Evolutionary conservation across 1,140 invertebrate genomes (phyloP).

Genomic region (Drosophila ficusphila): DNA sequence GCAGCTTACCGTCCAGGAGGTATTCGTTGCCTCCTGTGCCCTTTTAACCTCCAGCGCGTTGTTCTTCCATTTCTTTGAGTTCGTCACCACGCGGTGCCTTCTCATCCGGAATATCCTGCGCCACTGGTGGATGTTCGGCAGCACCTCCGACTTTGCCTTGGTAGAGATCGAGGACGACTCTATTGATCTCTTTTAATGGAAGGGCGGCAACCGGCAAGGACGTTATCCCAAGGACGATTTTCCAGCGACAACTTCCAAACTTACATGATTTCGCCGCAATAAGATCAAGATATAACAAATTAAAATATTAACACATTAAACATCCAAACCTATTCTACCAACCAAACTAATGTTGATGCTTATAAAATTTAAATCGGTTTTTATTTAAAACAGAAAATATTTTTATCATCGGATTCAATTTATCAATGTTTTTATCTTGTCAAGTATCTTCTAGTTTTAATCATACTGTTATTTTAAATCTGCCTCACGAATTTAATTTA

Average conservation of each 20-base stretch:
- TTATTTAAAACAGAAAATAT: too few relatives aligned
- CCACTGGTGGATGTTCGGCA: conserved; percentile 82
- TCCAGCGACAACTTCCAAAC: not conserved
- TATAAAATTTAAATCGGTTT: too few relatives aligned
- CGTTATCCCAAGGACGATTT: too few relatives aligned
- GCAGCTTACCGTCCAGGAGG: conserved; percentile 66
- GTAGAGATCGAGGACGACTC: conserved; percentile 71
- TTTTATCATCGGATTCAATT: too few relatives aligned
- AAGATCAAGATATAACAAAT: not conserved
- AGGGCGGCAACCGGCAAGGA: too few relatives aligned
- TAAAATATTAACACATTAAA: not conserved
- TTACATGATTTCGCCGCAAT: not conserved
- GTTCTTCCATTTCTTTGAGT: conserved; percentile 81
- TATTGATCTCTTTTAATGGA: conserved; percentile 62
- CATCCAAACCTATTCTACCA: too few relatives aligned
- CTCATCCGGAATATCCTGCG: conserved; percentile 73
- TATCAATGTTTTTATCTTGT: too few relatives aligned
- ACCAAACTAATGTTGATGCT: too few relatives aligned
- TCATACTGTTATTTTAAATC: too few relatives aligned
- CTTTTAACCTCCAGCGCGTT: conserved; percentile 74
- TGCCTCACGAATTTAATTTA: too few relatives aligned
- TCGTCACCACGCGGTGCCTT: conserved; percentile 71
- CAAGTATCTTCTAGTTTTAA: too few relatives aligned
- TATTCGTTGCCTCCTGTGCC: conserved; percentile 71
- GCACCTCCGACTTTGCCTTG: conserved; percentile 65